A percentile compares a stretch with the other conserved stretches of the same genome.
phyloP scores from a whole-genome alignment of 1,140 invertebrate species.

The Neodiprion lecontei region DNA sequence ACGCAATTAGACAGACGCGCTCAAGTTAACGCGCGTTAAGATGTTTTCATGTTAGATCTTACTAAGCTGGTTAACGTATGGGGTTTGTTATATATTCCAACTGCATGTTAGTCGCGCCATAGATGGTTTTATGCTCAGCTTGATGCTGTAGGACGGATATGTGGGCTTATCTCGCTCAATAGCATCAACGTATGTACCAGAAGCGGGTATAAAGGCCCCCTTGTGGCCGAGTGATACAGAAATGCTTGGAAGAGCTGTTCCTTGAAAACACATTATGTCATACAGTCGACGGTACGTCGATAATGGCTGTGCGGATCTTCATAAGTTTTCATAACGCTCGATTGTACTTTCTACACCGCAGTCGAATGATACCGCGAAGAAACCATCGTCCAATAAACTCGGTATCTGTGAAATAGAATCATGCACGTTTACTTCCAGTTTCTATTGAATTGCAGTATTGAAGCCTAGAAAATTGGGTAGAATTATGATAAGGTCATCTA shows the following conservation, averaged over 20 bases:
- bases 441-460: too few species aligned
- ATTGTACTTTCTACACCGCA: neutral
- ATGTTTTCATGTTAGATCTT: neutral
- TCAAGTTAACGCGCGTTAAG: neutral
- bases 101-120: neutral
- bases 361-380: neutral
- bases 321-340: neutral
- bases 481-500: too few species aligned
- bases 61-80: neutral
- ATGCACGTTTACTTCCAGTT: too few species aligned
- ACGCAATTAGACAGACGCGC: neutral
- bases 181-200: neutral
- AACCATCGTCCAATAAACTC: too few species aligned
- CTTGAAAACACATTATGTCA: neutral
- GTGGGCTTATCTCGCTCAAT: neutral
- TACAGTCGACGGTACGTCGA: neutral
- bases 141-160: neutral
- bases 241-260: slow-evolving; percentile 5
- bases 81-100: neutral
- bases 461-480: too few species aligned
- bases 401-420: too few species aligned
- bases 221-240: neutral
- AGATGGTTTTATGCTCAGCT: neutral
- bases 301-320: neutral
- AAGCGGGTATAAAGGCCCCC: neutral